Conservation (phyloP, 1,140 invertebrate species). For the Cotesia chilonis region DNA sequence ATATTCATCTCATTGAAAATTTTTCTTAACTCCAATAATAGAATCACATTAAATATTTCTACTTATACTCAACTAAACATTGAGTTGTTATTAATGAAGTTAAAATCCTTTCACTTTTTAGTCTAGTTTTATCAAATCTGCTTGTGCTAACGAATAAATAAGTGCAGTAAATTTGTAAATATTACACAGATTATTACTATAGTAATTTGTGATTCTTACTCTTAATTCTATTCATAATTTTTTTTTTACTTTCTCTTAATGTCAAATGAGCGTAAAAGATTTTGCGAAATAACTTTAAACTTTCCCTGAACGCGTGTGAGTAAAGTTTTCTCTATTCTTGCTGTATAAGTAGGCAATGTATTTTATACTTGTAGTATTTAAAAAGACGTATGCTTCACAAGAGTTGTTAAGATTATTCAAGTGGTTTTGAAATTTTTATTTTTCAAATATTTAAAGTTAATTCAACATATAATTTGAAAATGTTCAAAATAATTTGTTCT, state of each 20-base stretch:
- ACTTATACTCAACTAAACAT: too few relatives aligned
- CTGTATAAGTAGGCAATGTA: background rate
- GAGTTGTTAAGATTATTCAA: background rate
- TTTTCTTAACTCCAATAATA: too few relatives aligned
- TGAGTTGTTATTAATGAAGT: too few relatives aligned
- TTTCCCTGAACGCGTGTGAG: slow-evolving; percentile 20
- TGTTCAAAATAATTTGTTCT: background rate
- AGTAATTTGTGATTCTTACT: too few relatives aligned
- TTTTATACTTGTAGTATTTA: background rate
- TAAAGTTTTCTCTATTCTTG: slow-evolving; percentile 17
- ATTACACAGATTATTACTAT: too few relatives aligned
- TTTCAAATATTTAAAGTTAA: background rate
- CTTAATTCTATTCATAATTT: background rate
- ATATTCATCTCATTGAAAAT: too few relatives aligned
- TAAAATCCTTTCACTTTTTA: too few relatives aligned
- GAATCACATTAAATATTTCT: too few relatives aligned
- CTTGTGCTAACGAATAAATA: too few relatives aligned
- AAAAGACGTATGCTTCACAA: too few relatives aligned
- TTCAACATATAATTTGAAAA: background rate
- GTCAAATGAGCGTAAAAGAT: background rate
- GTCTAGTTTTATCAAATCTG: too few relatives aligned
- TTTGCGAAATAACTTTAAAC: slow-evolving; percentile 15
- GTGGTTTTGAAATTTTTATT: background rate
- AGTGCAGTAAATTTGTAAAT: too few relatives aligned
- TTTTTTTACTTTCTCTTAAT: slow-evolving; percentile 18